Evolutionary conservation across 1,140 invertebrate species (phyloP).

Genomic region (Aphis craccivora): DNA sequence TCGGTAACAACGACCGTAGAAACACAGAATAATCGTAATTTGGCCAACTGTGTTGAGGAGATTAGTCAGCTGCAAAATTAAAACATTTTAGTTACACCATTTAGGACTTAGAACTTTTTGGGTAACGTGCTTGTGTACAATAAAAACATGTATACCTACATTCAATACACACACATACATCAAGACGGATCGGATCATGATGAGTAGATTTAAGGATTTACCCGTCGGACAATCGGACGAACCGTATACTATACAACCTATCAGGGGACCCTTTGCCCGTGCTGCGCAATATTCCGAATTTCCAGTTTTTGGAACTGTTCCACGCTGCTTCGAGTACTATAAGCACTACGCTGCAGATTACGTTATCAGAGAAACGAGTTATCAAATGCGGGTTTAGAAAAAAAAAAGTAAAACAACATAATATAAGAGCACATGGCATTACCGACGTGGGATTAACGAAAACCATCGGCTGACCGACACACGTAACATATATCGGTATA

Average conservation of each 20-base stretch:
- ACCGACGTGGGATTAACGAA: neutral
- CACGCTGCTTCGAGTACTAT: neutral
- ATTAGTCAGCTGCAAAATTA: neutral
- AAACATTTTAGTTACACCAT: neutral
- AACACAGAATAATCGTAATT: neutral
- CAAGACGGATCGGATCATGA: neutral
- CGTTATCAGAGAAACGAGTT: neutral
- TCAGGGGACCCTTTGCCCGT: neutral
- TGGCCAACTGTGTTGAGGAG: neutral
- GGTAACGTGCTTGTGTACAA: neutral
- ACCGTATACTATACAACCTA: neutral
- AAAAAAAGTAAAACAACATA: neutral
- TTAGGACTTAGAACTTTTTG: neutral
- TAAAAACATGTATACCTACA: neutral
- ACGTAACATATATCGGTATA: neutral
- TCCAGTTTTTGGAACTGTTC: neutral
- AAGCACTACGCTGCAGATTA: neutral
- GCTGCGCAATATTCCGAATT: neutral
- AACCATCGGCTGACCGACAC: neutral
- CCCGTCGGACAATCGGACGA: neutral
- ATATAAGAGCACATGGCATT: neutral
- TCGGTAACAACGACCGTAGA: neutral
- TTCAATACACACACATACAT: no score
- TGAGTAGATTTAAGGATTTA: neutral
- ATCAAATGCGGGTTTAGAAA: neutral